These are phyloP conservation scores for Antechinus flavipes DNA, from an alignment of 2,113 vertebrate species.

Conservation along the genomic window DNA sequence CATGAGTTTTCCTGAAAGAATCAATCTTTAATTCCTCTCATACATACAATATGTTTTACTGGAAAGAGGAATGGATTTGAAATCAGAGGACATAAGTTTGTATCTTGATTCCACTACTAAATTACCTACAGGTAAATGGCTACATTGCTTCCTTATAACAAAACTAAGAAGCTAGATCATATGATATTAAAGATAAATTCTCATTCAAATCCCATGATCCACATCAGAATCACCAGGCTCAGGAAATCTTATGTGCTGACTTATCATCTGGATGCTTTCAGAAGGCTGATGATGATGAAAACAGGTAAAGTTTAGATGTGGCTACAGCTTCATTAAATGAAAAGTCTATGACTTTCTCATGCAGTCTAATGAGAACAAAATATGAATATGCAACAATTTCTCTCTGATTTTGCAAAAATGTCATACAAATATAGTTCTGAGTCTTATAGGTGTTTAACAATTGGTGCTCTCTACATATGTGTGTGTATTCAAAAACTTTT, in stretches of 20 bases:
- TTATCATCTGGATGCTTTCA: not conserved
- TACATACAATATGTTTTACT: not conserved
- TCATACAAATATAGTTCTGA: not conserved
- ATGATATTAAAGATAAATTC: not conserved
- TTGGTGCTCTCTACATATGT: not conserved
- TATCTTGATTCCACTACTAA: not conserved
- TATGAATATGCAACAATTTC: not conserved
- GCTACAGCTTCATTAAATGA: not conserved
- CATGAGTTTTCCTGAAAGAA: not conserved
- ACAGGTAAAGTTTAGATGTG: not conserved
- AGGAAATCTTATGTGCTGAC: not conserved
- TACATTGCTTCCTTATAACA: not conserved
- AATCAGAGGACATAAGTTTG: not conserved
- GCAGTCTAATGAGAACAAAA: not conserved
- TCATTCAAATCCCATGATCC: not conserved
- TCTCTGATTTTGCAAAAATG: not conserved
- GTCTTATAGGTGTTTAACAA: not conserved
- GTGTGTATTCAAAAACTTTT: not conserved
- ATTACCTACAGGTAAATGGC: not conserved
- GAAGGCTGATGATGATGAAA: not conserved
- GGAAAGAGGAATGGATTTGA: not conserved
- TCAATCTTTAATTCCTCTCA: not conserved
- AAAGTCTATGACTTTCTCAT: not conserved
- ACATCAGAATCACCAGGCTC: not conserved
- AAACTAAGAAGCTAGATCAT: not conserved